phyloP scores from a whole-genome alignment of 2,888 invertebrate species.

The Euphydryas editha region DNA sequence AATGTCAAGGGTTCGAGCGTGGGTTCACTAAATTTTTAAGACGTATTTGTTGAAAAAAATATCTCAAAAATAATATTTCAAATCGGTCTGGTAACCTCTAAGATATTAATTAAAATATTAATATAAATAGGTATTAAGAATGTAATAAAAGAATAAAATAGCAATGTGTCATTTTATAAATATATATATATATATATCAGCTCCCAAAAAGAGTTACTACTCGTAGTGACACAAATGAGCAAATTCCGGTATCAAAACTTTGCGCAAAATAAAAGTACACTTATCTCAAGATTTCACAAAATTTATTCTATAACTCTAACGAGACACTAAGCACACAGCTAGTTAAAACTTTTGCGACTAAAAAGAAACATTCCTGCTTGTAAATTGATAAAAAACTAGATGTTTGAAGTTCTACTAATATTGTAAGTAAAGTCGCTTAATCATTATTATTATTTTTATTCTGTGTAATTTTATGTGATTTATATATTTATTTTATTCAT shows the following conservation, averaged over 20 bases:
- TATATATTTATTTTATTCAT: no score
- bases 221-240: background rate
- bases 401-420: background rate
- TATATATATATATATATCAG: background rate
- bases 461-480: background rate
- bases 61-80: no score
- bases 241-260: background rate
- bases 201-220: background rate
- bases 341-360: constrained; percentile 20
- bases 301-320: constrained; percentile 4
- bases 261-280: background rate
- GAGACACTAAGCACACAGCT: constrained; percentile 10
- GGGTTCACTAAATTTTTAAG: no score
- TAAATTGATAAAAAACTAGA: background rate
- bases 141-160: no score
- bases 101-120: no score
- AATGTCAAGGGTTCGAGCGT: no score
- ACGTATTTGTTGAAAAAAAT: no score
- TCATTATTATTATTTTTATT: background rate
- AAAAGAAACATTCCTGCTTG: constrained; percentile 20
- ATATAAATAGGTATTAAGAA: no score
- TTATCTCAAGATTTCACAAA: constrained; percentile 1
- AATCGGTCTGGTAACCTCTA: no score
- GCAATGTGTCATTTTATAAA: no score
- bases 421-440: background rate